Evolutionary conservation across 2,797 vertebrate genomes (phyloP), one percentile per base, ranked within the genome.

Genomic region (Melanotaenia pygmaea): DNA sequence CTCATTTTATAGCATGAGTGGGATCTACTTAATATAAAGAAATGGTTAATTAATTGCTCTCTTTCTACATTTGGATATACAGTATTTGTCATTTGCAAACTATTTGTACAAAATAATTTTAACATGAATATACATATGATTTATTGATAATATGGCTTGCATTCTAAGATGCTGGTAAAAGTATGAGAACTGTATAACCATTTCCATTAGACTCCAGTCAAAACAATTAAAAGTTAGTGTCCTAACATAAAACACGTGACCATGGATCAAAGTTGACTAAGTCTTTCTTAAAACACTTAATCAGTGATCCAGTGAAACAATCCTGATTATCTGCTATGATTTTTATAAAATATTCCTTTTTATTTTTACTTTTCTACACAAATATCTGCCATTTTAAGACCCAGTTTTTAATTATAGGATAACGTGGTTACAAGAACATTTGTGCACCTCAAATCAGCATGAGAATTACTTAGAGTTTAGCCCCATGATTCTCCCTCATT

Each of bases 311-410:
- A 54, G 16, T 38, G 43, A 58, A 57, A 60, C 40, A 26, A 72
- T 74, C 64, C 10, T 6, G 8, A 47, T 64, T 37, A 72, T 72
- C 81, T 72, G 34, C 28, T 68, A 58, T 62, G 35, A 72, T 28
- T 75, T 64, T 28, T 43, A 8, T 37, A 47, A 70, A 72, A 61
- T 12, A 3, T 69, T 66, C 24, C 79, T 51, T 32, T 73, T 84
- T 61, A 59, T 71, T 57, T 80, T 62, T 54, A 0, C 66, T 75
- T 65, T 53, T 71, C 43, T 30, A 51, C 58, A 72, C 32, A 74
- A 58, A 69, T 9, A 2, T 63, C 26, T 40, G n/a, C 68, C 74
- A 72, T 65, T 76, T 86, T 73, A 70, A 67, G 37, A 62, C 66
- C 32, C 20, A 45, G 16, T 22, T 50, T 20, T n/a, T 26, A 14